A percentile compares a stretch with the other conserved stretches of the same genome.
phyloP scores from a whole-genome alignment of 2,113 vertebrate genomes.

The Syngnathus scovelli region DNA sequence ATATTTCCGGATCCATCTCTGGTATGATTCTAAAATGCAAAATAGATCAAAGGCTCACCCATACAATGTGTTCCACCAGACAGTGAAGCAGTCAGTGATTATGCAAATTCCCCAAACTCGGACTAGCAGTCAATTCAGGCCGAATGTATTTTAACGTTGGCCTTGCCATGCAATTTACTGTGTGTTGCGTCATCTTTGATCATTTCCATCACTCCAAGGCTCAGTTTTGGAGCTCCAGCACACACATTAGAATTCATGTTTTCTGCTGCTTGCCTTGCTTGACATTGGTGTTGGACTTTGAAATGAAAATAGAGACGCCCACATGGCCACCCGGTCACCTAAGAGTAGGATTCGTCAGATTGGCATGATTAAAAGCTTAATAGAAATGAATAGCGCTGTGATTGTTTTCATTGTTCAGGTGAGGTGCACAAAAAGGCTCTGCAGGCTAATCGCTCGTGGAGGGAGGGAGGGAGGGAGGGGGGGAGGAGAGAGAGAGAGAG shows the following conservation, averaged over 20 bases:
- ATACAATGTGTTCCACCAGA: too few relatives aligned
- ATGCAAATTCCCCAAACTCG: too few relatives aligned
- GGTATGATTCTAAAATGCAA: too few relatives aligned
- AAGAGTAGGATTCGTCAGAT: conserved; percentile 45
- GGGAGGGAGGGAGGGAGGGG: too few relatives aligned
- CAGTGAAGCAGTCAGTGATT: too few relatives aligned
- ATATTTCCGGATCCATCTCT: too few relatives aligned
- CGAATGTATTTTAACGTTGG: too few relatives aligned
- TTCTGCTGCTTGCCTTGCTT: neutral
- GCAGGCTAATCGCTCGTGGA: conserved; percentile 29
- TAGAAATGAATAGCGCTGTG: conserved; percentile 25
- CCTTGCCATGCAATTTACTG: neutral
- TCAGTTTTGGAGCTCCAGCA: neutral
- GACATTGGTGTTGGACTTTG: neutral
- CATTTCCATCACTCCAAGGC: neutral
- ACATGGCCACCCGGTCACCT: conserved; percentile 14
- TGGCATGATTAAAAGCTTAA: conserved; percentile 45
- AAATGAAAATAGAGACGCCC: neutral
- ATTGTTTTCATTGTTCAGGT: conserved; percentile 42
- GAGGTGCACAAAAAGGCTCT: conserved; percentile 28
- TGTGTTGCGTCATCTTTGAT: neutral
- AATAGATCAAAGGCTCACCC: too few relatives aligned
- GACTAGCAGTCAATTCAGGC: too few relatives aligned
- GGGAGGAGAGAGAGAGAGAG: too few relatives aligned
- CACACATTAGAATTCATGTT: neutral